phyloP scores from a whole-genome alignment of 2,888 invertebrate species.

The Diaperis boleti region DNA sequence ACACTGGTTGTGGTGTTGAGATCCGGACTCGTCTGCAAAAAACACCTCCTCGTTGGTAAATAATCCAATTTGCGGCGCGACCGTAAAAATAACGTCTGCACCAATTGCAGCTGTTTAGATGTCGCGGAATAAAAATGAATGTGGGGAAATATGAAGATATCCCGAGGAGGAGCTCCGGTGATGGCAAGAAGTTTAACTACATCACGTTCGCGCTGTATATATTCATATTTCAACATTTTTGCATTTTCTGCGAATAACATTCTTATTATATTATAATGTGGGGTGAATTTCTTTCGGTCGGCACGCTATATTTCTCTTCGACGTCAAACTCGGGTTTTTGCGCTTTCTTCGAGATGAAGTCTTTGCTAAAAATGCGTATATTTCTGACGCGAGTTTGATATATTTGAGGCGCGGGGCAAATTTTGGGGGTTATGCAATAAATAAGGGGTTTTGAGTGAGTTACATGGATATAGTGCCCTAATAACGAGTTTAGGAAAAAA shows the following conservation, averaged over 20 bases:
- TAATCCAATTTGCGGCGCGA: not conserved
- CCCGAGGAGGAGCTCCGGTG: slow-evolving; percentile 44
- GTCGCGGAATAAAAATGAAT: slow-evolving; percentile 28
- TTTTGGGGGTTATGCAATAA: not conserved
- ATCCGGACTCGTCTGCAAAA: slow-evolving; percentile 73
- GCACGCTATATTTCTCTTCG: slow-evolving; percentile 31
- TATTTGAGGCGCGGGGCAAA: not conserved
- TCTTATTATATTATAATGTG: slow-evolving; percentile 52
- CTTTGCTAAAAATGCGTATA: slow-evolving; percentile 31
- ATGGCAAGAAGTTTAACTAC: slow-evolving; percentile 48
- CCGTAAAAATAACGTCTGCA: not conserved
- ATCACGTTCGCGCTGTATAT: slow-evolving; percentile 50
- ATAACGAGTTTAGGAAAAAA: too few relatives aligned
- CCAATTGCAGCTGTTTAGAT: slow-evolving; percentile 8
- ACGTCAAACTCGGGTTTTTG: slow-evolving; percentile 40
- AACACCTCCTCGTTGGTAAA: not conserved
- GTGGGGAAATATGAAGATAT: slow-evolving; percentile 44
- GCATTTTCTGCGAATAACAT: slow-evolving; percentile 50
- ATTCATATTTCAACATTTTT: slow-evolving; percentile 52
- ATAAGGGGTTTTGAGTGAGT: too few relatives aligned
- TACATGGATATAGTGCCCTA: too few relatives aligned
- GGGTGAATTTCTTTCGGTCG: slow-evolving; percentile 45
- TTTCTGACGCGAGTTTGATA: slow-evolving; percentile 25
- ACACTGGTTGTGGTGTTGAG: slow-evolving; percentile 83
- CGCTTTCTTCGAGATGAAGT: slow-evolving; percentile 31